phyloP scores from a whole-genome alignment of 2,113 vertebrate species.

The Platanista minor region DNA sequence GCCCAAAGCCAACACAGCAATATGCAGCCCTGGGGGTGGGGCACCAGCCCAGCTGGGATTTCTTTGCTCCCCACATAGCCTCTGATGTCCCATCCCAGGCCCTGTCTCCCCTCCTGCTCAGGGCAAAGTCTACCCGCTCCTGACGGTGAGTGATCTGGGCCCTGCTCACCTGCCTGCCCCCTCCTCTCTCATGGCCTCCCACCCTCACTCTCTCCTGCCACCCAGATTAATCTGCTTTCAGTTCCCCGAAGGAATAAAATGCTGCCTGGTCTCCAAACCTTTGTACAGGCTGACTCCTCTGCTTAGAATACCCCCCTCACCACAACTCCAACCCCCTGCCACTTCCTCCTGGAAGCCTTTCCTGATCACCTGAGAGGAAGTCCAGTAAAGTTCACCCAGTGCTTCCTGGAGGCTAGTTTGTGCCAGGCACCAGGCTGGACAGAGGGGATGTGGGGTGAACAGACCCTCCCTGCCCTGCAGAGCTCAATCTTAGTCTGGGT shows the following conservation, averaged over 20 bases:
- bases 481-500: neutral
- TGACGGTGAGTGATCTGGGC: neutral
- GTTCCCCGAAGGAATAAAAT: neutral
- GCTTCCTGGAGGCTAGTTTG: neutral
- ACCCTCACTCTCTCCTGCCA: neutral
- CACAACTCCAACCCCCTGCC: too few species aligned
- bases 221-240: neutral
- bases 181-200: neutral
- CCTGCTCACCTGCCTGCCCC: neutral
- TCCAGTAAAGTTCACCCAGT: neutral
- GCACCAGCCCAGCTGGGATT: neutral
- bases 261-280: neutral
- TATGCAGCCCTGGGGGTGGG: neutral
- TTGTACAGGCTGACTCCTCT: neutral
- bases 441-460: neutral
- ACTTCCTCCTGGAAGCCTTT: slow-evolving; percentile 26
- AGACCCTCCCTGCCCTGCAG: neutral
- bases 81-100: neutral
- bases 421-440: neutral
- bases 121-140: neutral
- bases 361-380: neutral
- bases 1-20: neutral
- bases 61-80: neutral
- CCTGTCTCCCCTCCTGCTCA: neutral
- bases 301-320: neutral